A percentile compares a stretch with the other conserved stretches of the same genome.
Evolutionary conservation across 2,797 vertebrate genomes (phyloP).

Genomic region (Picus viridis): DNA sequence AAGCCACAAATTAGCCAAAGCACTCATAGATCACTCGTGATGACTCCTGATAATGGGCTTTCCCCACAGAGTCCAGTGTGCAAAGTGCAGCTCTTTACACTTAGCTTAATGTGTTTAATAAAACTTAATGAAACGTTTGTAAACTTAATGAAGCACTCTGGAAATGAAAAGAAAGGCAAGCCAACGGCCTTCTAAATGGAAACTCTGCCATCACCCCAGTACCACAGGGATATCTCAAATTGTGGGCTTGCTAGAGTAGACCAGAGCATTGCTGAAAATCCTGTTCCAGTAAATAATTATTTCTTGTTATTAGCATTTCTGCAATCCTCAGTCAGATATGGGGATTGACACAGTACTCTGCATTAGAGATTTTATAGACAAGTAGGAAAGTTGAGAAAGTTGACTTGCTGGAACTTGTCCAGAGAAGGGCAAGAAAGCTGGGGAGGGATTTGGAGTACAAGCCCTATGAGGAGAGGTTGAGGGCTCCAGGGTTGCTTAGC

Average conservation of each 20-base stretch:
- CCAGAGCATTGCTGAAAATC: background rate
- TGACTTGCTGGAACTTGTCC: too few species aligned
- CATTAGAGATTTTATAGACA: background rate
- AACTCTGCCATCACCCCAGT: background rate
- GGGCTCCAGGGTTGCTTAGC: too few species aligned
- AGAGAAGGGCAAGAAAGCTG: too few species aligned
- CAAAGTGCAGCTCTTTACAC: constrained; percentile 62
- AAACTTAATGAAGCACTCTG: constrained; percentile 69
- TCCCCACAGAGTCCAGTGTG: constrained; percentile 6
- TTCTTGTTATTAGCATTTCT: background rate
- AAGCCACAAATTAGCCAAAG: constrained; percentile 1
- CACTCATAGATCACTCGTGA: background rate
- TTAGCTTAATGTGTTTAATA: constrained; percentile 73
- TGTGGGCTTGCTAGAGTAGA: background rate
- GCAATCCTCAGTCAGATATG: background rate
- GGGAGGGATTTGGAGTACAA: too few species aligned
- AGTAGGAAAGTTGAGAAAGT: too few species aligned
- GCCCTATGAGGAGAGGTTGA: too few species aligned
- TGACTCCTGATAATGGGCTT: constrained; percentile 45
- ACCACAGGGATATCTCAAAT: background rate
- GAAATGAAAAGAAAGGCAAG: constrained; percentile 61
- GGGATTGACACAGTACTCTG: background rate
- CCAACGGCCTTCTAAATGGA: background rate
- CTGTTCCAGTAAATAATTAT: background rate
- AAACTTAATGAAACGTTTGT: constrained; percentile 72